These are phyloP conservation scores for Eciton burchellii DNA, from an alignment of 1,140 invertebrate species.

Conservation along the genomic window DNA sequence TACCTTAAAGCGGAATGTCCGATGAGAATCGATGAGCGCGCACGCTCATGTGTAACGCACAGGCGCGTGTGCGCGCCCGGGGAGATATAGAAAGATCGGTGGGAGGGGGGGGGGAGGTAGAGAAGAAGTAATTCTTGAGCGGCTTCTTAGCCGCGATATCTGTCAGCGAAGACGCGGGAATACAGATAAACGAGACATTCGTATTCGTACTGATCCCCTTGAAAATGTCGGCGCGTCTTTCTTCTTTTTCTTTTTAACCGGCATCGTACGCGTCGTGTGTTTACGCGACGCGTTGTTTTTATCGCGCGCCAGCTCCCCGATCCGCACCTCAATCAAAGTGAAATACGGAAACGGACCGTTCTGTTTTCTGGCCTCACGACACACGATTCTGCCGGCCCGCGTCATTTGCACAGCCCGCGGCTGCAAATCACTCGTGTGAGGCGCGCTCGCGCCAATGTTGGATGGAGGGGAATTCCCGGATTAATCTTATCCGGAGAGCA, in stretches of 20 bases:
- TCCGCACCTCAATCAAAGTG: too few relatives aligned
- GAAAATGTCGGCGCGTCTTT: too few relatives aligned
- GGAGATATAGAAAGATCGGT: too few relatives aligned
- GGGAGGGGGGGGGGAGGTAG: neutral
- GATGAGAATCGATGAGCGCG: slow-evolving; percentile 48
- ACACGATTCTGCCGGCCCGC: neutral
- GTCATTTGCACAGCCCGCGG: neutral
- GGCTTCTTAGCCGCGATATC: too few relatives aligned
- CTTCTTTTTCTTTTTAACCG: too few relatives aligned
- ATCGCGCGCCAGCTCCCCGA: too few relatives aligned
- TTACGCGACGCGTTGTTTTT: too few relatives aligned
- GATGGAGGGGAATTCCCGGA: slow-evolving; percentile 41
- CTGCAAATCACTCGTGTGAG: slow-evolving; percentile 19
- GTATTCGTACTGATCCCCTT: too few relatives aligned
- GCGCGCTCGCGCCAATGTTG: slow-evolving; percentile 2
- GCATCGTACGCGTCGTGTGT: too few relatives aligned
- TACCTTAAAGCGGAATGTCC: slow-evolving; percentile 73
- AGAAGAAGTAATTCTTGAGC: slow-evolving; percentile 34
- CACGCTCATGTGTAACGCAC: neutral
- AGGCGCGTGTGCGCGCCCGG: neutral
- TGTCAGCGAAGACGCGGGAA: too few relatives aligned
- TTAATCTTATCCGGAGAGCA: slow-evolving; percentile 46
- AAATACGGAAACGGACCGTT: neutral
- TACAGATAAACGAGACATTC: too few relatives aligned
- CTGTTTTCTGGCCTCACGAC: neutral